phyloP scores from a whole-genome alignment of 2,888 invertebrate species.

The Leptothorax acervorum region DNA sequence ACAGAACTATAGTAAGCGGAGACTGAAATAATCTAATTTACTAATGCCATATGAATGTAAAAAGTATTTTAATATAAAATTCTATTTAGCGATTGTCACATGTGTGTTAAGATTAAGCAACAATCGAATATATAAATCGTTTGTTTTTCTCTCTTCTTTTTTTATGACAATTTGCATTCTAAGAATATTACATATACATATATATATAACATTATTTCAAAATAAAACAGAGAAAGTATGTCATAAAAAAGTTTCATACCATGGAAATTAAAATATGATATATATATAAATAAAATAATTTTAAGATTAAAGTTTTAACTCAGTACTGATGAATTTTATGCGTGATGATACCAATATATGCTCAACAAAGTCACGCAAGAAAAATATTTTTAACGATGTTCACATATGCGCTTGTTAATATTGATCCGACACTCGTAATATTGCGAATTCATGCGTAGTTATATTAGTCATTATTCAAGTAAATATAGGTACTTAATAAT shows the following conservation, averaged over 20 bases:
- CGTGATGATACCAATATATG: not conserved
- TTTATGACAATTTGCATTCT: not conserved
- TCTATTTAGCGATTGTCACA: not conserved
- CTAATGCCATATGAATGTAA: not conserved
- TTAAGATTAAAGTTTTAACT: not conserved
- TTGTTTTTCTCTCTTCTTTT: not conserved
- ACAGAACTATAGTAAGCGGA: not conserved
- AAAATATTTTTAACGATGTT: conserved; percentile 7
- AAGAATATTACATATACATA: not conserved
- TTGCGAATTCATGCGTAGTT: not conserved
- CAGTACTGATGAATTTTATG: not conserved
- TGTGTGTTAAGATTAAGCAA: not conserved
- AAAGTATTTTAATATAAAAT: not conserved
- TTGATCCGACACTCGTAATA: conserved; percentile 11
- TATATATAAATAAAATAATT: not conserved
- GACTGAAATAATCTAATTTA: not conserved
- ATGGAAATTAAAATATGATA: not conserved
- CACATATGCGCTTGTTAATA: not conserved
- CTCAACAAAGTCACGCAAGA: not conserved
- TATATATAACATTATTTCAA: not conserved
- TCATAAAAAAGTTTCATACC: not conserved
- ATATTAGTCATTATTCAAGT: not conserved
- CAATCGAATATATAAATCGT: not conserved
- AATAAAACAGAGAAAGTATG: not conserved
- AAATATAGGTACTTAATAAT: not conserved